Evolutionary conservation across 2,888 invertebrate species (phyloP), one percentile per base, ranked within the genome.

Genomic region (Eumerus sabulonum): DNA sequence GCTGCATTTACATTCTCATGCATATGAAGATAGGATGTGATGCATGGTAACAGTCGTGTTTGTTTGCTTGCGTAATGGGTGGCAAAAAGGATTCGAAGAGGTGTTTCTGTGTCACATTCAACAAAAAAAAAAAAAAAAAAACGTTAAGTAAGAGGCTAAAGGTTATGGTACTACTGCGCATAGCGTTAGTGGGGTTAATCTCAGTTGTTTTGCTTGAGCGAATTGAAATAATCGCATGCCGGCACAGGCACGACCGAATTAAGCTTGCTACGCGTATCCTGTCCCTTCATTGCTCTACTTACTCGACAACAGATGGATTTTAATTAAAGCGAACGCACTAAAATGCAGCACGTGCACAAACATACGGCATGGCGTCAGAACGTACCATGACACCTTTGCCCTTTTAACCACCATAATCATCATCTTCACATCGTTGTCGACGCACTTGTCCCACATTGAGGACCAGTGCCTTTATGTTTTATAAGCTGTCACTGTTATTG

Each of bases 321-420:
- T 60, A 70, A 70, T 70, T 70, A 70, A 70, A 70, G 35, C 47
- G 54, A 53, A 38, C 60, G 54, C 60, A 70, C 7, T 27, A 40
- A 36, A 60, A 62, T 70, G 70, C 70, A 70, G 60, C 60, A 67
- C 67, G 66, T 47, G 47, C 47, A 13, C 42, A n/a, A 9, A 19
- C n/a, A 9, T 18, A n/a, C 51, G 14, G 11, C 40, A 13, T 36
- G 5, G 36, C n/a, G 40, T 40, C 27, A 27, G 3, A 7, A 27
- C 27, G 3, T n/a, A n/a, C n/a, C n/a, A n/a, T 27, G 27, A 7
- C 7, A 27, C 27, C 27, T 27, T 27, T 27, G 27, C 7, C 27
- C 3, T 4, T 7, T 27, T 27, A 27, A 27, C 27, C 27, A 27
- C 27, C 27, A 27, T 27, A 27, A 27, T 27, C 27, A 27, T 27